phyloP scores from a whole-genome alignment of 30 jellyfish, hydroid and myxozoan species.

The Nemopilema nomurai region DNA sequence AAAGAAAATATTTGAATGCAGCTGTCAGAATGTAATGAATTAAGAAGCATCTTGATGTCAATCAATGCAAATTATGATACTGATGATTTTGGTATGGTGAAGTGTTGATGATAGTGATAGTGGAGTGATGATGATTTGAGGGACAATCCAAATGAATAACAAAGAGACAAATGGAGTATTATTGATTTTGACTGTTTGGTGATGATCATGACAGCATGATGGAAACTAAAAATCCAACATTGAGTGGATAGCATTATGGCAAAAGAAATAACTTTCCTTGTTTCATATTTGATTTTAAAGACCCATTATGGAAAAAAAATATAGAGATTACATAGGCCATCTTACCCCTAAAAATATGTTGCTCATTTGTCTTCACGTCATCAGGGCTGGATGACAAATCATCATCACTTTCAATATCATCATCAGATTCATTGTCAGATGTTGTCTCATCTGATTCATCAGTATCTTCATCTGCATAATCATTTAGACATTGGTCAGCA shows the following conservation, averaged over 20 bases:
- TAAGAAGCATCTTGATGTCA: too few relatives aligned
- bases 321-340: background rate
- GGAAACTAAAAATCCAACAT: too few relatives aligned
- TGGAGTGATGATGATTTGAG: background rate
- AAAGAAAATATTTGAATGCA: too few relatives aligned
- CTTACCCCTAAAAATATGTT: background rate
- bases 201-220: too few relatives aligned
- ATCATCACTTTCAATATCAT: slow-evolving; percentile 15
- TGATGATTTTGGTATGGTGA: background rate
- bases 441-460: slow-evolving; percentile 40
- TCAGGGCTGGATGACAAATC: slow-evolving; percentile 6
- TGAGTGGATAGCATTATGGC: too few relatives aligned
- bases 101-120: background rate
- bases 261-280: too few relatives aligned
- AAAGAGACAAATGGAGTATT: too few relatives aligned
- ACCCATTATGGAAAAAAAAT: background rate
- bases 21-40: too few relatives aligned
- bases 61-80: background rate
- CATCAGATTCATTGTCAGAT: slow-evolving; percentile 10
- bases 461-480: slow-evolving; percentile 10
- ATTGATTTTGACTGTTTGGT: too few relatives aligned
- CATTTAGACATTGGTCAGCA: background rate
- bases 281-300: too few relatives aligned
- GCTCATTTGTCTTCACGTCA: background rate
- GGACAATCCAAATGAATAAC: too few relatives aligned